A percentile compares a stretch with the other conserved stretches of the same genome.
Evolutionary conservation across 2,797 vertebrate species (phyloP).

Genomic region (Prionace glauca): DNA sequence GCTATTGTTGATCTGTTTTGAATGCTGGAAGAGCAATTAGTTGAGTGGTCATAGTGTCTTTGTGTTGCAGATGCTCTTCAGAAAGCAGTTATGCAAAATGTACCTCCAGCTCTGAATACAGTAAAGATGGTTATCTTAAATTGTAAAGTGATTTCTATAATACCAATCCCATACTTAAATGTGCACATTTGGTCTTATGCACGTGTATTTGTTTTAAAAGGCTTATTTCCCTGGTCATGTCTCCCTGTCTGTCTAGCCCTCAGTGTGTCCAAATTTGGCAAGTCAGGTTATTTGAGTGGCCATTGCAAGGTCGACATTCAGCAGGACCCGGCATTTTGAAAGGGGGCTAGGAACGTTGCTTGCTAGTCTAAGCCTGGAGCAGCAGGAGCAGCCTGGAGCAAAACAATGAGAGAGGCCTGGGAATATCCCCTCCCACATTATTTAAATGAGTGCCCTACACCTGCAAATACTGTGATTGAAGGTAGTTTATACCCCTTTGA

Average conservation of each 20-base stretch:
- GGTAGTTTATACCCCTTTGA: too few relatives aligned
- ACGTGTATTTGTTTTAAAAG: not conserved
- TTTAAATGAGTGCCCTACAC: not conserved
- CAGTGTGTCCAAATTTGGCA: not conserved
- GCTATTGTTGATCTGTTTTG: not conserved
- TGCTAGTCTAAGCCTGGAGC: not conserved
- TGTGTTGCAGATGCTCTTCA: not conserved
- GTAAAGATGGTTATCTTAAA: not conserved
- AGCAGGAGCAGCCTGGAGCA: not conserved
- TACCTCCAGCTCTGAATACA: not conserved
- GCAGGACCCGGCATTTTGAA: not conserved
- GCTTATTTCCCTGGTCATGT: not conserved
- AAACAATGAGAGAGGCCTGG: not conserved
- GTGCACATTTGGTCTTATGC: not conserved
- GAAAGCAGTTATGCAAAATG: not conserved
- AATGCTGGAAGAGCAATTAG: not conserved
- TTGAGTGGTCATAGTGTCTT: not conserved
- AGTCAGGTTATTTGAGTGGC: not conserved
- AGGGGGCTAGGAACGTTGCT: not conserved
- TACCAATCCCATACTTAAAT: not conserved
- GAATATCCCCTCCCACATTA: not conserved
- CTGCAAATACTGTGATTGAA: not conserved
- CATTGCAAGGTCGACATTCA: not conserved
- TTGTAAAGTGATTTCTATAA: not conserved
- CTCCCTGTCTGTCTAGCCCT: not conserved